Base-by-base conservation (phyloP, 2,113 vertebrate genomes). In the Hiodon alosoides region DNA sequence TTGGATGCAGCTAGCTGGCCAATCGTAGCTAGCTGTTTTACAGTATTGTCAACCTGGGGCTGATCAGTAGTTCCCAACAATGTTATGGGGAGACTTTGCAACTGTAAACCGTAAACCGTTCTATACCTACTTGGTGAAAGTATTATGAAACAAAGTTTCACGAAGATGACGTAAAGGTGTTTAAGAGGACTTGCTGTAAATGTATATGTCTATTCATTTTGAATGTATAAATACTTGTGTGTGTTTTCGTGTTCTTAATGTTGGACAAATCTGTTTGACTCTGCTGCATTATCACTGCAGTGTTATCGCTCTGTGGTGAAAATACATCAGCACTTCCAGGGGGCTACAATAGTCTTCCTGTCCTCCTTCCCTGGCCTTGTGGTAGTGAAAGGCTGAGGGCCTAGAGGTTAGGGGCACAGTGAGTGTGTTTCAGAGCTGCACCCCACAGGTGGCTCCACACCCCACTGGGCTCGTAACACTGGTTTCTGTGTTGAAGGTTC, bases 401-500 rank as follows among this genome's bases (percentile, higher is more conserved):
- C 4, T n/a, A 16, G 69, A 31, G 31, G 31, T 31, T 31, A 31
- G 31, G 31, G 31, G 31, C 31, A 2, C 10, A 16, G 73, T 65
- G 14, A 16, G 50, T 16, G 50, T 4, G 8, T 13, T 17, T 31
- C 55, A 52, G 64, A 6, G 67, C 51, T n/a, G 67, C 67, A 55
- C 52, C 59, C 82, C 76, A 31, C 31, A 31, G 31, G 31, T 31
- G 31, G 31, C 31, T 31, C 58, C 60, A 55, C 58, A 31, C 70
- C 52, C 53, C 62, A 11, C 75, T 3, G 7, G 47, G 62, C 17
- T 66, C 59, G 14, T 76, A 64, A 76, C 16, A 7, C 55, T 83
- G 75, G 75, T 77, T 79, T 82, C 69, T 81, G 73, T 81, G 71
- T 77, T 77, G 68, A 89, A 96, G 95, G 95, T 79, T 91, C 94